phyloP scores from a whole-genome alignment of 23 tunicate genomes.

The Oikopleura dioica region DNA sequence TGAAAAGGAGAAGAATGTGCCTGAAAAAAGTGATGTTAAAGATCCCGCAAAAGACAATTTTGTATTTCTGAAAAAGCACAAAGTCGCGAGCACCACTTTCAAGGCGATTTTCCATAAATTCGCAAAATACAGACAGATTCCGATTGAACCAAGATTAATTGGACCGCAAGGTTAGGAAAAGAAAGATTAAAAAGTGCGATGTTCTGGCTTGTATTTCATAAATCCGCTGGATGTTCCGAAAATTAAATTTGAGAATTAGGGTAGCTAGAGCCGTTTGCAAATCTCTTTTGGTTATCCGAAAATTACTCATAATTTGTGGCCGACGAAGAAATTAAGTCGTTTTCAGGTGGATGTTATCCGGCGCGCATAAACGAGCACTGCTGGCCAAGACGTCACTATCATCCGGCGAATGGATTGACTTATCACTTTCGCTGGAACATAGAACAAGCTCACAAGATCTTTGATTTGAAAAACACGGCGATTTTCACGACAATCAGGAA shows the following conservation, averaged over 20 bases:
- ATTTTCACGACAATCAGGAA: not conserved
- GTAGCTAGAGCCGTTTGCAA: too few relatives aligned
- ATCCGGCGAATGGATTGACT: not conserved
- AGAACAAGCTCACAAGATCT: not conserved
- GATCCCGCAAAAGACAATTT: too few relatives aligned
- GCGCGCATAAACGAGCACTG: not conserved
- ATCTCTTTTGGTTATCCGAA: too few relatives aligned
- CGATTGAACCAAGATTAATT: not conserved
- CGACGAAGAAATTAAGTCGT: too few relatives aligned
- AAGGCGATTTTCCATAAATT: not conserved
- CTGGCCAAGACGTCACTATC: not conserved
- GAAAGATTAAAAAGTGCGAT: not conserved
- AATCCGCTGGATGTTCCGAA: too few relatives aligned
- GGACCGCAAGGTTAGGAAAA: not conserved
- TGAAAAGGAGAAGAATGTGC: too few relatives aligned
- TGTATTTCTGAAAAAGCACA: not conserved
- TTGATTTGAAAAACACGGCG: not conserved
- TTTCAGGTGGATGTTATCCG: not conserved
- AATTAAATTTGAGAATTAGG: too few relatives aligned
- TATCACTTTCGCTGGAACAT: conserved; percentile 8
- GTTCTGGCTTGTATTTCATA: too few relatives aligned
- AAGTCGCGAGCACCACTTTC: not conserved
- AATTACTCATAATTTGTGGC: too few relatives aligned
- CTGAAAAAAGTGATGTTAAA: too few relatives aligned
- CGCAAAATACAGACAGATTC: not conserved